Evolutionary conservation across 2,888 invertebrate genomes (phyloP).

Genomic region (Incurvaria masculella): DNA sequence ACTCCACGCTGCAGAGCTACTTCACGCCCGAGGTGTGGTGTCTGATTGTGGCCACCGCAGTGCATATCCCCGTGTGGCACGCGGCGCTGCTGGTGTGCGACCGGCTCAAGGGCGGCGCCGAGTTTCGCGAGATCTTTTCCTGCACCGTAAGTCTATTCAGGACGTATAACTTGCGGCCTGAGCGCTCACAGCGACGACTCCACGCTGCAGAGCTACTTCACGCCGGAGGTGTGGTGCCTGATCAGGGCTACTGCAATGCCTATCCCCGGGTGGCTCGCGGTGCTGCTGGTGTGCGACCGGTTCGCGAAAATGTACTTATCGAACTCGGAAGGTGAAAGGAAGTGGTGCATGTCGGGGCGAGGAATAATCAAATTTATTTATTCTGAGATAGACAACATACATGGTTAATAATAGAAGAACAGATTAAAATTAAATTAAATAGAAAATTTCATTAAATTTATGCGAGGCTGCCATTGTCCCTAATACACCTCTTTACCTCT

Average conservation of each 20-base stretch:
- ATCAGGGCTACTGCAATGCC: conserved; percentile 64
- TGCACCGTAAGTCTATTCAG: too few relatives aligned
- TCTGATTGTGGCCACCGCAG: conserved; percentile 61
- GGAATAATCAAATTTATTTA: too few relatives aligned
- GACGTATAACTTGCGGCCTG: conserved; percentile 68
- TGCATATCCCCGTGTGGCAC: conserved; percentile 68
- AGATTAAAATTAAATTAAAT: too few relatives aligned
- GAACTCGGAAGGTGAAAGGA: too few relatives aligned
- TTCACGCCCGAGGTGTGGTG: conserved; percentile 69
- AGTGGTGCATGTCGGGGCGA: too few relatives aligned
- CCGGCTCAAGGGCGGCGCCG: conserved; percentile 61
- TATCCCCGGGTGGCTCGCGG: conserved; percentile 64
- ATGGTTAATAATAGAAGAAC: too few relatives aligned
- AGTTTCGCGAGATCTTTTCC: neutral
- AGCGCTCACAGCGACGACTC: conserved; percentile 64
- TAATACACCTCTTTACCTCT: too few relatives aligned
- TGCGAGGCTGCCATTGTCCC: too few relatives aligned
- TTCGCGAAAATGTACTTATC: too few relatives aligned
- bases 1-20: conserved; percentile 63
- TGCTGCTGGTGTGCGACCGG: conserved; percentile 63
- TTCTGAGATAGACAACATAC: too few relatives aligned
- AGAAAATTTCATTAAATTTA: too few relatives aligned
- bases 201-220: conserved; percentile 64
- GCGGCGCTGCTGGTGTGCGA: conserved; percentile 63
- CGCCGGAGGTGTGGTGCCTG: conserved; percentile 67